Evolutionary conservation across 2,113 vertebrate genomes (phyloP).

Genomic region (Dicentrarchus labrax): DNA sequence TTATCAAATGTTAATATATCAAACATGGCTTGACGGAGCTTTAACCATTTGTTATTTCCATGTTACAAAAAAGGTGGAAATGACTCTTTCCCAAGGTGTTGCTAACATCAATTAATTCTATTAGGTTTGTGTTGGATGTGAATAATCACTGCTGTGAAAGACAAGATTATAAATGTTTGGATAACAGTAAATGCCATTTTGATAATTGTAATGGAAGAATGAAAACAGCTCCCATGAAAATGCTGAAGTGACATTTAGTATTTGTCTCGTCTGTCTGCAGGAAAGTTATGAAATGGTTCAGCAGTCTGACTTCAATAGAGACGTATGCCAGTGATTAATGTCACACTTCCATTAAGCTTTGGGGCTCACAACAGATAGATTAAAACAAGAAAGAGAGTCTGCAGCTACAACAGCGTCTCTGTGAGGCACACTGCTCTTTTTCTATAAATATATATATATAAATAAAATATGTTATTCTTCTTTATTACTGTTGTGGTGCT

Average conservation of each 20-base stretch:
- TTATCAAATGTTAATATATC: not conserved
- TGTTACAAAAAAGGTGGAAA: not conserved
- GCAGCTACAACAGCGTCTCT: not conserved
- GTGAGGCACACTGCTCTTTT: not conserved
- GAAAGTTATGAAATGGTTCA: slow-evolving; percentile 17
- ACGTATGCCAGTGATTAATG: slow-evolving; percentile 1
- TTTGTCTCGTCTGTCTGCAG: slow-evolving; percentile 15
- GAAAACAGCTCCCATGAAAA: slow-evolving; percentile 9
- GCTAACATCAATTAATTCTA: not conserved
- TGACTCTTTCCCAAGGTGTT: not conserved
- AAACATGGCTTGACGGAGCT: not conserved
- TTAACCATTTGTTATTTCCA: not conserved
- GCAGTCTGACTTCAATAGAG: slow-evolving; percentile 14
- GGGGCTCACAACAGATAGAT: slow-evolving; percentile 1
- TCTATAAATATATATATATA: not conserved
- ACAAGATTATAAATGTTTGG: not conserved
- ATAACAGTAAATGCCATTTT: slow-evolving; percentile 30
- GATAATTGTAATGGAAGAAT: slow-evolving; percentile 31
- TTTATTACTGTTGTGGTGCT: not conserved
- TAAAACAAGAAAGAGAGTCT: not conserved
- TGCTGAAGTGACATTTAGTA: slow-evolving; percentile 28
- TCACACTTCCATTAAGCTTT: slow-evolving; percentile 8
- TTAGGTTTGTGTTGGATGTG: not conserved
- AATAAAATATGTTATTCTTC: not conserved
- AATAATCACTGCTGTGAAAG: not conserved